Base-by-base conservation (phyloP, 1,140 invertebrate genomes). In the Macrotrachela quadricornifera region DNA sequence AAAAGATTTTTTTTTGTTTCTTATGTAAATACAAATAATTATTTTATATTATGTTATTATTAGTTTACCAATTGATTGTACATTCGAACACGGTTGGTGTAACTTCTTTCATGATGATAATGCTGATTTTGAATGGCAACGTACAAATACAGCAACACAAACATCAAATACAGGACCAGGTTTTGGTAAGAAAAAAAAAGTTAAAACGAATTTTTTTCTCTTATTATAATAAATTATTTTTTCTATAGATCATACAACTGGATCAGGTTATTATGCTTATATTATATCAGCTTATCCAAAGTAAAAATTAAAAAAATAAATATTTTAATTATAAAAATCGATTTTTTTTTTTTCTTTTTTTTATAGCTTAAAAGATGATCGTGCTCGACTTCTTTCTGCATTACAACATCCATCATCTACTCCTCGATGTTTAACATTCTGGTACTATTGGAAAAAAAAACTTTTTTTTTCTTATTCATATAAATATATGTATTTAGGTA, bases 71-170 rank as follows among this genome's bases (percentile, higher is more conserved):
- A 49, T 30, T 15, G 54, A 59, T 21, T 62, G 61, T 50, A 59
- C 52, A 21, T 59, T 58, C 47, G 61, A 62, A n/a, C 38, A 14
- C 39, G 49, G 39, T 44, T 46, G 81, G 0, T 82, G 80, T 55
- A 78, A 78, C 30, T 82, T 79, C 79, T 75, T 65, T 8, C 77
- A 80, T 53, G 79, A 82, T 60, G 71, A 75, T 0, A 70, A 70
- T 1, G 79, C 81, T 60, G 77, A 83, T 60, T 82, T 83, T 61
- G 79, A 82, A 58, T 85, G 81, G 81, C 70, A 56, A 11, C 63
- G 78, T 53, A 72, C 77, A 15, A 80, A 78, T 57, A 74, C 6
- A 58, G 77, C n/a, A 80, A 78, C 57, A 73, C 3, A 1, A 58
- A 57, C 14, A 46, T 72, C 0, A 72, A 76, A 46, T 37, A 62